These are phyloP conservation scores for Antheraea yamamai DNA, from an alignment of 2,888 invertebrate genomes.

Conservation along the genomic window DNA sequence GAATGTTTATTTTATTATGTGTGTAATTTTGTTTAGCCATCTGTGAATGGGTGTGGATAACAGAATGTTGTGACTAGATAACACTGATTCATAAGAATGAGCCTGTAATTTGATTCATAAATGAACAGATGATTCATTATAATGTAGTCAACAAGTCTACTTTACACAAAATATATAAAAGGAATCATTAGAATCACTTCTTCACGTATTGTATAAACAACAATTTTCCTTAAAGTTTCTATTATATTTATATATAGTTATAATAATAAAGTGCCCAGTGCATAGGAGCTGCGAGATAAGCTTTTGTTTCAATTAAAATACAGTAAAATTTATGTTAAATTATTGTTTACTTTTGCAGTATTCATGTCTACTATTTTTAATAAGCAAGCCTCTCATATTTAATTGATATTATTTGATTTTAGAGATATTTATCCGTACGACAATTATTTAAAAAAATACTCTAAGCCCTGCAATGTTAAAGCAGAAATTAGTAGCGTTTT, in stretches of 20 bases:
- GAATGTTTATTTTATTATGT: constrained; percentile 11
- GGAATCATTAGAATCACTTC: background rate
- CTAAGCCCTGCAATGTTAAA: background rate
- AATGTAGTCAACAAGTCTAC: background rate
- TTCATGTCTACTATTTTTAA: background rate
- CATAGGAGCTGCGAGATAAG: background rate
- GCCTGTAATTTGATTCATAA: background rate
- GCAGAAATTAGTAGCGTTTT: background rate
- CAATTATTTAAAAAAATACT: background rate
- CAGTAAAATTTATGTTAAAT: background rate
- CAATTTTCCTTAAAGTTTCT: background rate
- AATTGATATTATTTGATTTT: background rate
- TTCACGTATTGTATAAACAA: background rate
- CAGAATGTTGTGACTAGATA: constrained; percentile 1
- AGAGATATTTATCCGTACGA: background rate
- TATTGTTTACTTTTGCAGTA: background rate
- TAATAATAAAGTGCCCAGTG: background rate
- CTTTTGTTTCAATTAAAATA: background rate
- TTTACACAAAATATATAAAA: background rate
- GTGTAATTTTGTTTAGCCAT: constrained; percentile 10
- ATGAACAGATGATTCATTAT: background rate
- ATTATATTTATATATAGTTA: background rate
- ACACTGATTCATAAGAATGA: background rate
- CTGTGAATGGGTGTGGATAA: constrained; percentile 8
- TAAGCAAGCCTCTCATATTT: background rate